Conservation (phyloP, 2,113 vertebrate genomes). For the Martes martes region DNA sequence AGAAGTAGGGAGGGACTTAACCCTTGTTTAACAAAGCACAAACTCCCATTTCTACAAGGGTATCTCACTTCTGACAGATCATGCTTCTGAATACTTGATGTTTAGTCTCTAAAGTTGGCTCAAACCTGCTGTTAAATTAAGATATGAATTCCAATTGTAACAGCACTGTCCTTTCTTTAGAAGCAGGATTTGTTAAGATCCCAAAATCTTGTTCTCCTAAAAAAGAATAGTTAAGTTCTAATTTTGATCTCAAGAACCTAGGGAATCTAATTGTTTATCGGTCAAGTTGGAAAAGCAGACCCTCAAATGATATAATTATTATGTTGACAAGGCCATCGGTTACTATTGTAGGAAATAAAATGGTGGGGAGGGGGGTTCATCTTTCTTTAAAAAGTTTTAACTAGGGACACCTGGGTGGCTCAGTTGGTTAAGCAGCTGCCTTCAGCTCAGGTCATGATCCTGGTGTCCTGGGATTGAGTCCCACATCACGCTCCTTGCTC, state of each 20-base stretch:
- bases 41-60: neutral
- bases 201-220: neutral
- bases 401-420: neutral
- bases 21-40: neutral
- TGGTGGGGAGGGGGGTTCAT: fast-evolving
- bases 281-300: neutral
- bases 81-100: neutral
- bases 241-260: neutral
- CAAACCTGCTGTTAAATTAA: slow-evolving; percentile 20
- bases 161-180: neutral
- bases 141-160: slow-evolving; percentile 17
- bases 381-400: neutral
- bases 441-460: too few species aligned
- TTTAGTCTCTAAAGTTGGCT: neutral
- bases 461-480: too few species aligned
- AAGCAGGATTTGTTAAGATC: neutral
- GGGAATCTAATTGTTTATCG: neutral
- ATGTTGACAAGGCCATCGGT: neutral
- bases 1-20: neutral
- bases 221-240: neutral
- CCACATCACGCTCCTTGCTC: too few species aligned
- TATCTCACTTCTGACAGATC: neutral
- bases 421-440: too few species aligned
- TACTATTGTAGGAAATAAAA: neutral
- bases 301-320: neutral